Percentiles rank a stretch among this genome's conserved stretches.
Conservation (phyloP, 2,888 invertebrate genomes). For the Cyaniris semiargus region DNA sequence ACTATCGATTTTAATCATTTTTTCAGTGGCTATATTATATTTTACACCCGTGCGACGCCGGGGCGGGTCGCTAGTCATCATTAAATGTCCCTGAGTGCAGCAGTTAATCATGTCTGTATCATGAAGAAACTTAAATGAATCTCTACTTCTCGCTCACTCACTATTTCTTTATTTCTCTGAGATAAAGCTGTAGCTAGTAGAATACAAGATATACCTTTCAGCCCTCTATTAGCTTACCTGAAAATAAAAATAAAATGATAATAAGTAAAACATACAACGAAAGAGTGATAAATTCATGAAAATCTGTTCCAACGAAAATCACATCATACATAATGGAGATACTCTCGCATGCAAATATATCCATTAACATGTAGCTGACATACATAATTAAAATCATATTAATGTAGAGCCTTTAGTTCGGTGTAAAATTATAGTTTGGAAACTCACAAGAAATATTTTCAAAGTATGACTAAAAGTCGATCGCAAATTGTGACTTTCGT, state of each 20-base stretch:
- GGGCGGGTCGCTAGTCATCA: too few species aligned
- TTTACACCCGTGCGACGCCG: too few species aligned
- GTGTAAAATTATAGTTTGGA: background rate
- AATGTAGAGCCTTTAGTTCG: constrained; percentile 20
- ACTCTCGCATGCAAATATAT: constrained; percentile 24
- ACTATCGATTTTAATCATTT: too few species aligned
- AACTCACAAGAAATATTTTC: background rate
- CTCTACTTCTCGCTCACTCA: too few species aligned
- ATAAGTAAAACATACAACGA: background rate
- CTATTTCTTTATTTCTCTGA: too few species aligned
- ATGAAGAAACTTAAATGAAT: too few species aligned
- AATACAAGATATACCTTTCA: background rate
- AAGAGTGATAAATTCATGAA: background rate
- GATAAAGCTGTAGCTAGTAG: too few species aligned
- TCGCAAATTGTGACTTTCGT: too few species aligned
- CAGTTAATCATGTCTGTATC: too few species aligned
- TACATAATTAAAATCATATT: constrained; percentile 17
- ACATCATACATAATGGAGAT: background rate
- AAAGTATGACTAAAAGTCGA: too few species aligned
- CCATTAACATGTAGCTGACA: constrained; percentile 19
- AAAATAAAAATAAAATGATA: background rate
- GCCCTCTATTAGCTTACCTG: background rate
- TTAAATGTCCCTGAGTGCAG: too few species aligned
- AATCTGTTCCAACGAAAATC: constrained; percentile 9
- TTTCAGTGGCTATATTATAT: too few species aligned